Evolutionary conservation across 2,113 vertebrate genomes (phyloP), one percentile per base, ranked within the genome.

Genomic region (Corythoichthys intestinalis): DNA sequence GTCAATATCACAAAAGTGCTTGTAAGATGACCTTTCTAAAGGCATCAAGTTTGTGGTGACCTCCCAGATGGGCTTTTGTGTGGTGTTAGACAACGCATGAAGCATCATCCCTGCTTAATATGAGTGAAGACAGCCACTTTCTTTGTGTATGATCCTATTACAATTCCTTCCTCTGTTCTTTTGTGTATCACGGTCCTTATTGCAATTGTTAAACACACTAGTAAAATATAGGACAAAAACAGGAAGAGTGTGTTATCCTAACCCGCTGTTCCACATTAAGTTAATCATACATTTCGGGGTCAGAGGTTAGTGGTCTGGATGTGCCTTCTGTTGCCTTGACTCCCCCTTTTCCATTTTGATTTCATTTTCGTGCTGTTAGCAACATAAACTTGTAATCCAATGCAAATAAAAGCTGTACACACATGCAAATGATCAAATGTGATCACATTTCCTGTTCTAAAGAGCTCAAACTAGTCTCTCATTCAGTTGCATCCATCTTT

Each of bases 261-360:
- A 7, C 35, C 34, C 7, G 4, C 70, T 82, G 80, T 8, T 56
- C 15, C 5, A 63, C 67, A 17, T 76, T 74, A 79, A 67, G 81
- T 85, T 85, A 89, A 87, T 86, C 73, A 89, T 85, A 72, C 13
- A 75, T 65, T 35, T 1, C 0, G 15, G 28, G 28, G 54, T 20
- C 61, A 70, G 56, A 52, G 53, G 35, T 14, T 17, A 65, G n/a
- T 17, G 11, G 20, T 9, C 34, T 4, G 38, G 50, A 60, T 62
- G 49, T 4, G 14, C 38, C 60, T 41, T 8, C 41, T 3, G 72
- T 78, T 70, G 70, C 72, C 74, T 68, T 69, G 83, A 85, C 83
- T 78, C 69, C 73, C 74, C 49, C 44, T 44, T 54, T 28, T 1
- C 41, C 39, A 47, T 48, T 49, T 53, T 56, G 9, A n/a, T 58